Percentiles rank a stretch among this genome's conserved stretches.
phyloP scores from a whole-genome alignment of 2,888 invertebrate genomes.

The Polydrusus pterygomalis region DNA sequence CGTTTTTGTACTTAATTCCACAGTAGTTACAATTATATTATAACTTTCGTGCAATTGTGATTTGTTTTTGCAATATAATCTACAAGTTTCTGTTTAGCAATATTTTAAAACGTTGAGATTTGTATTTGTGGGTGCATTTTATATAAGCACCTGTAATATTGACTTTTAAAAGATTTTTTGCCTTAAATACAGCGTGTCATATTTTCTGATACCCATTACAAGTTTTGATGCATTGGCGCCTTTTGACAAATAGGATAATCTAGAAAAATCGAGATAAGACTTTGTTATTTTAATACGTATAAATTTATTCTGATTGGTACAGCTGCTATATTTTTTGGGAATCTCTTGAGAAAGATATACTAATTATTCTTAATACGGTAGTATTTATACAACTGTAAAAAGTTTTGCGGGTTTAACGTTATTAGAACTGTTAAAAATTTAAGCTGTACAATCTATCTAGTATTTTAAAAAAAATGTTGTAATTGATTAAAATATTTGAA shows the following conservation, averaged over 20 bases:
- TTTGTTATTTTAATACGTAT: background rate
- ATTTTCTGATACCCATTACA: no score
- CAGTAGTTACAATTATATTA: background rate
- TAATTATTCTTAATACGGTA: conserved; percentile 7
- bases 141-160: no score
- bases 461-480: no score
- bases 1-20: background rate
- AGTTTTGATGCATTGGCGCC: background rate
- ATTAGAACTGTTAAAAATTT: no score
- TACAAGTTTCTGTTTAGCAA: background rate
- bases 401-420: background rate
- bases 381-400: background rate
- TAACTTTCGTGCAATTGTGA: conserved; percentile 12
- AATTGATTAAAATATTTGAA: no score
- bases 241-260: background rate
- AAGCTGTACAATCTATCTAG: no score
- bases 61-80: conserved; percentile 4
- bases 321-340: conserved; percentile 1
- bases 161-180: no score
- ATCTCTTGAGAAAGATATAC: conserved; percentile 9
- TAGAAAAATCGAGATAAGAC: background rate
- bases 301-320: background rate
- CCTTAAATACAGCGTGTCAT: no score
- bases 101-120: background rate
- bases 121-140: no score